Evolutionary conservation across 2,888 invertebrate genomes (phyloP).

Genomic region (Scelioninae gen. 1): DNA sequence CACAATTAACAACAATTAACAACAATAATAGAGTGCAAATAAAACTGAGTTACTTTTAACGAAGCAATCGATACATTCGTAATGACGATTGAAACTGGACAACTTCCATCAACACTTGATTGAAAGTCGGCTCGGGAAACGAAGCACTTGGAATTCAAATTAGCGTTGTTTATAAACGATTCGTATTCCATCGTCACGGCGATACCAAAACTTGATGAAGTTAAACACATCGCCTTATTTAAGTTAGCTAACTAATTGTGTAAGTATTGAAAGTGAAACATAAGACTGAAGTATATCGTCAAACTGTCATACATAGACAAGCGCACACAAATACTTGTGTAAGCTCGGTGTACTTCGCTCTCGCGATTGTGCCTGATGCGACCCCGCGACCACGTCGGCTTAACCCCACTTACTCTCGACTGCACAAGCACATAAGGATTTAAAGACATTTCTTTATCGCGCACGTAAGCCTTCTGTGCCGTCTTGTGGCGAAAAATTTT

Average conservation of each 20-base stretch:
- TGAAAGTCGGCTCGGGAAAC: constrained; percentile 7
- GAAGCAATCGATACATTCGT: no score
- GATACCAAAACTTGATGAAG: constrained; percentile 47
- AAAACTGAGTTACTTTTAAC: no score
- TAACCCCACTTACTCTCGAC: constrained; percentile 81
- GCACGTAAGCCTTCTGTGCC: constrained; percentile 59
- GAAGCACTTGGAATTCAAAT: constrained; percentile 23
- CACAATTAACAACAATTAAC: no score
- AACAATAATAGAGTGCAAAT: no score
- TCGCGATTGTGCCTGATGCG: constrained; percentile 80
- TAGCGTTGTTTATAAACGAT: constrained; percentile 51
- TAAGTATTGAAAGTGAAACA: constrained; percentile 42
- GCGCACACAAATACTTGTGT: constrained; percentile 51
- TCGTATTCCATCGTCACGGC: constrained; percentile 42
- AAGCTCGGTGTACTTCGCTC: constrained; percentile 70
- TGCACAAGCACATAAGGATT: constrained; percentile 77
- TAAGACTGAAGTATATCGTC: constrained; percentile 49
- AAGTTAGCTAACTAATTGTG: constrained; percentile 47
- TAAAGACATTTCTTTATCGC: constrained; percentile 76
- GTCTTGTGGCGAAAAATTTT: constrained; percentile 47
- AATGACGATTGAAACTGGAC: background rate
- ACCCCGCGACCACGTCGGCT: constrained; percentile 81
- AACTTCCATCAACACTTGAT: constrained; percentile 7
- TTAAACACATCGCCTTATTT: constrained; percentile 31
- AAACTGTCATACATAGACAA: constrained; percentile 51